Percentiles rank a stretch among this genome's conserved stretches.
phyloP scores from a whole-genome alignment of 2,888 invertebrate genomes.

The Chrysopilus asiliformis region DNA sequence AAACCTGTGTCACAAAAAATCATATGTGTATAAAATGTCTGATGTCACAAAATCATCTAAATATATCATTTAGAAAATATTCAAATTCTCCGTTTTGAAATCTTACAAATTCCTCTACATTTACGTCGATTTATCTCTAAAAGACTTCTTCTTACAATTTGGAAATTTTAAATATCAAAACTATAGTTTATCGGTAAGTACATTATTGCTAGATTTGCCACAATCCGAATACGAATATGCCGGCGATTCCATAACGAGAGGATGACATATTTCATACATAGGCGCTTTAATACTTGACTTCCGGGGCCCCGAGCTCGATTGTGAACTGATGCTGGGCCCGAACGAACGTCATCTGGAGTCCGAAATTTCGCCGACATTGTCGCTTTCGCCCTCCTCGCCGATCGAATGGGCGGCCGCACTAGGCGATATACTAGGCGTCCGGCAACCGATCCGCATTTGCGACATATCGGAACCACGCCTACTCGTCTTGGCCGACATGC shows the following conservation, averaged over 20 bases:
- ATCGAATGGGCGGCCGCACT: constrained; percentile 40
- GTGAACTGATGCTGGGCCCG: constrained; percentile 19
- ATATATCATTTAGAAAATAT: too few species aligned
- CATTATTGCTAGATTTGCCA: constrained; percentile 7
- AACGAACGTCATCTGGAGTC: constrained; percentile 45
- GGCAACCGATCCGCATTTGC: constrained; percentile 35
- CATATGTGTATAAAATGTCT: too few species aligned
- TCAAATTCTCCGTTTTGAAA: too few species aligned
- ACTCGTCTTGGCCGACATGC: constrained; percentile 33
- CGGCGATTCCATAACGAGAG: constrained; percentile 35
- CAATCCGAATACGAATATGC: constrained; percentile 26
- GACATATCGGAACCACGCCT: constrained; percentile 45
- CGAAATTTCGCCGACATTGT: constrained; percentile 38
- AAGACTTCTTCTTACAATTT: neutral
- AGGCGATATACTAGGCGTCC: constrained; percentile 43
- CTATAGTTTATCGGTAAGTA: constrained; percentile 11
- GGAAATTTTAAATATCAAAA: neutral
- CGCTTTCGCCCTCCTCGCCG: constrained; percentile 45
- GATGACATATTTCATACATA: constrained; percentile 36
- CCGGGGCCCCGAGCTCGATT: constrained; percentile 25
- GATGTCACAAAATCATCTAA: too few species aligned
- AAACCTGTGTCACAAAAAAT: too few species aligned
- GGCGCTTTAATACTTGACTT: constrained; percentile 32
- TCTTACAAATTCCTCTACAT: too few species aligned
- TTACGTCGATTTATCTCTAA: too few species aligned